Evolutionary conservation across 35 echinoderm and acorn worm species (phyloP), one percentile per base, ranked within the genome.

Genomic region (Ophioderma brevispina): DNA sequence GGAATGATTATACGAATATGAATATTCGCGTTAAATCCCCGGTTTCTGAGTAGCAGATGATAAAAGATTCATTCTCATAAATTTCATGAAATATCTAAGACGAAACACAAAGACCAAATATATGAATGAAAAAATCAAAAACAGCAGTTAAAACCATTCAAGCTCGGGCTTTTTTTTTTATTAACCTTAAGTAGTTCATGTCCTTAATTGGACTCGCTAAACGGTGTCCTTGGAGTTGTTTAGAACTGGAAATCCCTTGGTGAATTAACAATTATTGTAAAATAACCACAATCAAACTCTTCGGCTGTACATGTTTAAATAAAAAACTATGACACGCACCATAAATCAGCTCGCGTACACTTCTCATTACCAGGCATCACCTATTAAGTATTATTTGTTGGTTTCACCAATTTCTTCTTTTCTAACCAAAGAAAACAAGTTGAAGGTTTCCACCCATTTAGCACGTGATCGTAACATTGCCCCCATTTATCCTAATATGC

Each of bases 401-500:
- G 36, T 87, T 85, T 39, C 87, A 50, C 39, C 13, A 87, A 64
- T 89, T 89, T 35, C 34, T 19, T 75, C 80, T 90, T 40, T 90
- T 37, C 37, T 82, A 63, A 41, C 80, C 81, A n/a, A n/a, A n/a
- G n/a, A n/a, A n/a, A n/a, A n/a, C n/a, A 70, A 25, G 59, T 15
- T 15, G 59, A 70, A 25, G 59, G 59, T 70, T 70, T 89, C 87
- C 78, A 81, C 49, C 87, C 19, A 89, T 5, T 80, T 41, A 31
- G 52, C 78, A 35, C 78, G 40, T 35, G 87, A 89, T 35, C 43
- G 78, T 28, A 80, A 31, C 33, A 78, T 28, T 30, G 78, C 77
- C 35, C n/a, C 78, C 87, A 13, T 81, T 78, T 13, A 52, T 82
- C 55, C 56, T 80, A 28, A 18, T 33, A 11, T n/a, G n/a, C n/a